These are phyloP conservation scores for Lasioglossum figueresi DNA, from an alignment of 2,888 invertebrate species.

Conservation along the genomic window DNA sequence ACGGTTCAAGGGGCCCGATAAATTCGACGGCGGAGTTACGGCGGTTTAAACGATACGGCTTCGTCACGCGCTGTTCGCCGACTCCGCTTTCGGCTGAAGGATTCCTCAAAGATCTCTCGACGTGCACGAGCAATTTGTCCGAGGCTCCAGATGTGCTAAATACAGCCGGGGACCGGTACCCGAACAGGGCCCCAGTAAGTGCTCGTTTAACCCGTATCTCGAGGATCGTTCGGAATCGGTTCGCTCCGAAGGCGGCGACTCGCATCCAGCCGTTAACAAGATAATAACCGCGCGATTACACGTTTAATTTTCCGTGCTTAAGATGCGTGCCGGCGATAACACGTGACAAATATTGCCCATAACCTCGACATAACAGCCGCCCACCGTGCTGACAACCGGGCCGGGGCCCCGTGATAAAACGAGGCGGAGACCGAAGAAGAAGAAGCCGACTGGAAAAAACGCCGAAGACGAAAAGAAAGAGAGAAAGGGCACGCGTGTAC, in stretches of 20 bases:
- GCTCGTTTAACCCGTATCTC: constrained; percentile 31
- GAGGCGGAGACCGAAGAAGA: constrained; percentile 13
- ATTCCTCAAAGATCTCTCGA: constrained; percentile 21
- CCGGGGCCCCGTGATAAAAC: constrained; percentile 49
- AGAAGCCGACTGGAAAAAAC: neutral
- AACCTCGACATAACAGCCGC: constrained; percentile 71
- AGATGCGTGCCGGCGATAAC: constrained; percentile 80
- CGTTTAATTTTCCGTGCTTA: constrained; percentile 78
- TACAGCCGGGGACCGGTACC: neutral
- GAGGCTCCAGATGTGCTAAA: neutral
- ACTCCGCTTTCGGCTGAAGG: constrained; percentile 7
- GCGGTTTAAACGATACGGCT: constrained; percentile 10
- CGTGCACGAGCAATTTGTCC: constrained; percentile 38
- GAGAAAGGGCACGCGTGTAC: constrained; percentile 34
- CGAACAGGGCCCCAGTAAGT: neutral
- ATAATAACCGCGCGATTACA: constrained; percentile 81
- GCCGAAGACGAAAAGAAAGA: neutral
- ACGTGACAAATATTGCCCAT: constrained; percentile 82
- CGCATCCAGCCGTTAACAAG: constrained; percentile 77
- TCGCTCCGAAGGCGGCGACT: constrained; percentile 36
- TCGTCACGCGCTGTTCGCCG: neutral
- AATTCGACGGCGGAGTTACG: neutral
- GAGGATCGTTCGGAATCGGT: constrained; percentile 39
- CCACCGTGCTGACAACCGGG: constrained; percentile 71
- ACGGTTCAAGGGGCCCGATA: neutral